Evolutionary conservation across 2,888 invertebrate genomes (phyloP), one percentile per base, ranked within the genome.

Genomic region (Napeogenes inachia): DNA sequence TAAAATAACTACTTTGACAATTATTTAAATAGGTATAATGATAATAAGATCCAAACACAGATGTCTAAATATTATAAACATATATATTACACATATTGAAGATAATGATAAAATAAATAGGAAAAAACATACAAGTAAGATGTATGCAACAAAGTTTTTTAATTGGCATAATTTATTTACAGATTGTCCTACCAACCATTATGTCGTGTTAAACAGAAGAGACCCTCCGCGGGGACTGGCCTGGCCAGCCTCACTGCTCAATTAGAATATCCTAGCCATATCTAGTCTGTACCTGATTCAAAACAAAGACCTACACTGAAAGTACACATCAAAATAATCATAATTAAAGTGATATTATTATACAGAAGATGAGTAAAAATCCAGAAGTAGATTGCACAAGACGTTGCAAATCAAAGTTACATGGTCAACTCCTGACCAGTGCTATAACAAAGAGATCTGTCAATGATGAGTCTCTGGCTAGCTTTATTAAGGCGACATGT

Each of bases 391-490:
- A 92, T 68, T 94, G 94, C 79, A 93, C 93, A 0, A 82, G 79
- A 47, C 89, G 91, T 68, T 93, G 93, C 73, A 88, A 80, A 70
- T 94, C 93, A 53, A 81, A 87, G 38, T 79, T 80, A 58, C 93
- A 93, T 71, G 93, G 92, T 33, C 89, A 92, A 67, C 82, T 87
- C 38, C 86, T 95, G n/a, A 93, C 92, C 0, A 90, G 93, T 67
- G 93, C 93, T 6, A 88, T 94, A 56, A 93, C 94, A 0, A 94
- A 94, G 78, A 89, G 93, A 68, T 91, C 92, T 12, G 84, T 93
- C 45, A 85, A 85, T 2, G 93, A 94, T 80, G 84, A 87, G 45
- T 91, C 92, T 45, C 77, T 95, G 56, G 92, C 91, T 3, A 91
- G 92, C 54, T 93, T 89, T 67, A 88, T 93, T 64, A 91, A 88